These are phyloP conservation scores for Pelmatolapia mariae DNA, from an alignment of 2,113 vertebrate species.

Conservation along the genomic window DNA sequence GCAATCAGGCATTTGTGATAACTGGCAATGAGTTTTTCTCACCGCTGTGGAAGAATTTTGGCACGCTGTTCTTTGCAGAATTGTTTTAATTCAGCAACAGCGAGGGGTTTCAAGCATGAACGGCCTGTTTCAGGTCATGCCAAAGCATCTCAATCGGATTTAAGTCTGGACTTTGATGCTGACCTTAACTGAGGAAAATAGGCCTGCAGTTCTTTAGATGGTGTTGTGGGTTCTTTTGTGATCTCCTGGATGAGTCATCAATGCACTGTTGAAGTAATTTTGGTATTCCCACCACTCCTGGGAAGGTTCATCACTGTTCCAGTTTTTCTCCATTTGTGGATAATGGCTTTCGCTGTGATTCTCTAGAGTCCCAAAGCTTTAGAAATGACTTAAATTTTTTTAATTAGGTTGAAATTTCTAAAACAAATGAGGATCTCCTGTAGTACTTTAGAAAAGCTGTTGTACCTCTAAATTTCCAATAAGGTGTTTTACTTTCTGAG, in stretches of 20 bases:
- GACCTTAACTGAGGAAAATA: not conserved
- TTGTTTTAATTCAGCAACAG: not conserved
- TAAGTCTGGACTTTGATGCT: not conserved
- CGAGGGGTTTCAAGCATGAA: not conserved
- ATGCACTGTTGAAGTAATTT: not conserved
- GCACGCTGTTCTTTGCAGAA: not conserved
- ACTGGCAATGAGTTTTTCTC: not conserved
- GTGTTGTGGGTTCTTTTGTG: not conserved
- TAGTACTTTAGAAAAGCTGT: not conserved
- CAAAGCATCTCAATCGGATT: not conserved
- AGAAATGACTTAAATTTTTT: not conserved
- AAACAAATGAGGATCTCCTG: not conserved
- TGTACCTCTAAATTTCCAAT: not conserved
- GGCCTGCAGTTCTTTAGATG: not conserved
- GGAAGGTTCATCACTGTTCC: not conserved
- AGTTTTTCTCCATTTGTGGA: not conserved
- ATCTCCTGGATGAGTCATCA: not conserved
- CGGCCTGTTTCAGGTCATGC: not conserved
- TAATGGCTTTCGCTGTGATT: not conserved
- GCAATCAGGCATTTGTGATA: not conserved
- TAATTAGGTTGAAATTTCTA: not conserved
- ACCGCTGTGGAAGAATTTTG: not conserved
- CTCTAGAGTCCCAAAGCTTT: not conserved
- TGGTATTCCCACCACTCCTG: not conserved
- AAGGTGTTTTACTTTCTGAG: not conserved